A percentile compares a stretch with the other conserved stretches of the same genome.
These are phyloP conservation scores for Tachycineta bicolor DNA, from an alignment of 2,113 vertebrate genomes.

Conservation along the genomic window DNA sequence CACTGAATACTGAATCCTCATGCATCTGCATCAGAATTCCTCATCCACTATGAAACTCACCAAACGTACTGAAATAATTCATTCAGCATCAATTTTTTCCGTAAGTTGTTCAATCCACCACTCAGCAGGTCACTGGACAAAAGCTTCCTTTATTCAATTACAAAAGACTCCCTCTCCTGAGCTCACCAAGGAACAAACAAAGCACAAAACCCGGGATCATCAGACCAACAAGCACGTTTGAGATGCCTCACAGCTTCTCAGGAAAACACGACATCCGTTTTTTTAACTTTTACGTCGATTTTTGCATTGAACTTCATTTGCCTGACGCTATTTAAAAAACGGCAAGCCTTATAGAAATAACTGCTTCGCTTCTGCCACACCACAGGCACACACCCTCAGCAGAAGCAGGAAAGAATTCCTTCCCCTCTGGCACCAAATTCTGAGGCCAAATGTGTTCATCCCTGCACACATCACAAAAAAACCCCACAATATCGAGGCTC, in stretches of 20 bases:
- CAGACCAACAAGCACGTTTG: neutral
- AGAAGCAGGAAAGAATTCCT: neutral
- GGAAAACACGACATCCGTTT: neutral
- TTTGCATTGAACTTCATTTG: neutral
- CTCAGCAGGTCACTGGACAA: neutral
- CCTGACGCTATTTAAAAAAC: neutral
- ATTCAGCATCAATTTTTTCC: neutral
- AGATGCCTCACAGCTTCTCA: neutral
- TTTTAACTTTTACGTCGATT: neutral
- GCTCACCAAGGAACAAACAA: neutral
- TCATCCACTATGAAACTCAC: rapidly evolving
- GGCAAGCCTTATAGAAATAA: neutral
- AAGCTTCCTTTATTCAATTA: neutral
- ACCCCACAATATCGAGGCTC: rapidly evolving
- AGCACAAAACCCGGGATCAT: neutral
- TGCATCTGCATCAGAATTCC: neutral
- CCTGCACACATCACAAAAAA: neutral
- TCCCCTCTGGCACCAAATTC: neutral
- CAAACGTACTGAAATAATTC: neutral
- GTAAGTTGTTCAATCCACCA: neutral
- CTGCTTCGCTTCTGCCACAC: neutral
- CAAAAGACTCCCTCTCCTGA: neutral
- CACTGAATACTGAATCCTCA: neutral
- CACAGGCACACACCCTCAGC: neutral
- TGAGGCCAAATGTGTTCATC: too few relatives aligned